Evolutionary conservation across 2,113 vertebrate genomes (phyloP).

Genomic region (Cyanocitta stelleri): DNA sequence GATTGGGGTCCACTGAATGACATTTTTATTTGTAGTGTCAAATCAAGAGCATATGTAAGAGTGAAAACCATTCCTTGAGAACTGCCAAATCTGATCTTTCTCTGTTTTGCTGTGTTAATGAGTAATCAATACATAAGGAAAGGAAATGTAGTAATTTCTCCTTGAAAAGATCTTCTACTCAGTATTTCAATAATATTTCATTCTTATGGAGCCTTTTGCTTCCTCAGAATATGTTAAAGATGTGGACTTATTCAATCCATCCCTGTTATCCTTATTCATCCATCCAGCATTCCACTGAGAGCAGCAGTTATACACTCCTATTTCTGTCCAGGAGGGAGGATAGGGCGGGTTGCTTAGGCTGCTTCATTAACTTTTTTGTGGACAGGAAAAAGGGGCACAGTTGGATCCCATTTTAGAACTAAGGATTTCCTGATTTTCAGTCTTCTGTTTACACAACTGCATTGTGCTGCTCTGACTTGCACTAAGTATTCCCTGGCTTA

Average conservation of each 20-base stretch:
- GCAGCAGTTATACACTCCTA: background rate
- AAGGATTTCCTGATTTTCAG: constrained; percentile 36
- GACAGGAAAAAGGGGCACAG: constrained; percentile 27
- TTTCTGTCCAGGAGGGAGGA: background rate
- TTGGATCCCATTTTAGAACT: constrained; percentile 40
- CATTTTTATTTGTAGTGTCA: constrained; percentile 50
- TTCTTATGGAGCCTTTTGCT: background rate
- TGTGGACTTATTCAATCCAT: background rate
- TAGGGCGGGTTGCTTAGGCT: background rate
- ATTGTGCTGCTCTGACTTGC: background rate
- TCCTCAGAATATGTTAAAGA: background rate
- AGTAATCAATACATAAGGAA: constrained; percentile 55
- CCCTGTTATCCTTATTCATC: background rate
- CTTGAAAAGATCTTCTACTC: constrained; percentile 28
- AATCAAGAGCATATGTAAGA: constrained; percentile 43
- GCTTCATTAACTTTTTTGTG: constrained; percentile 50
- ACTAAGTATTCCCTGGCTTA: background rate
- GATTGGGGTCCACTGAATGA: background rate
- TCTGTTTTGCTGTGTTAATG: constrained; percentile 66
- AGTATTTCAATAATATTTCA: background rate
- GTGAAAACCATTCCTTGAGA: constrained; percentile 60
- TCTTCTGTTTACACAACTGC: constrained; percentile 30
- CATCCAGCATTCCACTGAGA: background rate
- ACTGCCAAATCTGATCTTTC: constrained; percentile 54
- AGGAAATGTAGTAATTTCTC: constrained; percentile 45